Evolutionary conservation across 2,888 invertebrate genomes (phyloP).

Genomic region (Strigamia maritima): DNA sequence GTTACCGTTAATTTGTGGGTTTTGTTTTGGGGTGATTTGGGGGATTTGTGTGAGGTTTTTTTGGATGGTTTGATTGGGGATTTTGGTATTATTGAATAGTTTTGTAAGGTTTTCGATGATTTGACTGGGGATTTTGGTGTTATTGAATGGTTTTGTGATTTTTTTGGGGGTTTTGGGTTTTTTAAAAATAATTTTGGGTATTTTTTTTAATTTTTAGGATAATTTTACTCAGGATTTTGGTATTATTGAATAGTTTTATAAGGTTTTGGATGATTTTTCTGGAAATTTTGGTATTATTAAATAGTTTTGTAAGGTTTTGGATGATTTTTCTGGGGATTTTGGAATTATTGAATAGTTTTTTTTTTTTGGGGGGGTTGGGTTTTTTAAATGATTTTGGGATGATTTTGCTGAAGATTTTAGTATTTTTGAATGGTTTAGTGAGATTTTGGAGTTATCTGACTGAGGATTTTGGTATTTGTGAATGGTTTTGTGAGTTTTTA

Average conservation of each 20-base stretch:
- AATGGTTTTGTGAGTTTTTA: neutral
- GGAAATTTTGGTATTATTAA: neutral
- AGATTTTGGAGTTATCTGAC: no score
- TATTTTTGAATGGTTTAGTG: no score
- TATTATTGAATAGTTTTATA: no score
- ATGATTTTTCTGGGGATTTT: neutral
- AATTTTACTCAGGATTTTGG: neutral
- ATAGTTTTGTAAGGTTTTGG: neutral
- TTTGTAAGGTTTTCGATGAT: neutral
- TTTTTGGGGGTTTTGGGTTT: neutral
- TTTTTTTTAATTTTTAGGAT: neutral
- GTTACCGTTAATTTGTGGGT: no score
- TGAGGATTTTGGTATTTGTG: neutral
- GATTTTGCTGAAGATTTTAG: neutral
- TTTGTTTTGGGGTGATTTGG: neutral
- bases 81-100: neutral
- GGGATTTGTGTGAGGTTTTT: neutral
- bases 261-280: no score
- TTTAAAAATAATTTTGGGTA: neutral
- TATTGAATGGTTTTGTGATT: neutral
- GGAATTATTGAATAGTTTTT: no score
- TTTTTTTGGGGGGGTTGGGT: neutral
- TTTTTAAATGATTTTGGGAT: neutral
- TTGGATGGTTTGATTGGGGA: neutral
- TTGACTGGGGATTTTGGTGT: neutral